phyloP scores from a whole-genome alignment of 2,113 vertebrate species.

The Anser cygnoides region DNA sequence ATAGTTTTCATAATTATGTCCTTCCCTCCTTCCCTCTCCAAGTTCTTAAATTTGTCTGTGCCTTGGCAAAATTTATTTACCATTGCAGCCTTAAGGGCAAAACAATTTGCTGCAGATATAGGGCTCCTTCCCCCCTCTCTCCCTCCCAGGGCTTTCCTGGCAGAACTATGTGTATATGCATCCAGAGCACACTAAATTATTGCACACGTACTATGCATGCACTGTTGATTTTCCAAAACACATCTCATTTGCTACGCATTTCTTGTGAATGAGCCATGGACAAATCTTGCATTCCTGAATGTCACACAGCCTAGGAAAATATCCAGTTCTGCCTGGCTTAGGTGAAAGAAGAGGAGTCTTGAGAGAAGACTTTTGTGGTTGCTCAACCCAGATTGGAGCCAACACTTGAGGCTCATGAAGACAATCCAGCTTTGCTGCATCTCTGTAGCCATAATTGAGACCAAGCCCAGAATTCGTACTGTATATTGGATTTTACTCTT shows the following conservation, averaged over 20 bases:
- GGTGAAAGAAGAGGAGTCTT: background rate
- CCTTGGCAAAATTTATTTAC: constrained; percentile 9
- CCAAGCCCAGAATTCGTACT: background rate
- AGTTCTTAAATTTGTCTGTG: background rate
- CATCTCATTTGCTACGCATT: constrained; percentile 17
- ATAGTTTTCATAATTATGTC: background rate
- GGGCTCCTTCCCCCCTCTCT: background rate
- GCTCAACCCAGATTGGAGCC: background rate
- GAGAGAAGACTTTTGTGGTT: background rate
- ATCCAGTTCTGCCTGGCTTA: constrained; percentile 24
- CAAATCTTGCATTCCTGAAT: constrained; percentile 25
- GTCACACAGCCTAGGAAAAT: constrained; percentile 1
- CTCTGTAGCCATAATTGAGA: background rate
- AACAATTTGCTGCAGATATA: background rate
- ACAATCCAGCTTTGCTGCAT: background rate
- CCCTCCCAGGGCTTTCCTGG: constrained; percentile 21
- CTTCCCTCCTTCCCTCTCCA: background rate
- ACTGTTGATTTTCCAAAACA: constrained; percentile 55
- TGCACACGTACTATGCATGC: constrained; percentile 25
- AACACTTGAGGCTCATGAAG: background rate
- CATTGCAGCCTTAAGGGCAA: background rate
- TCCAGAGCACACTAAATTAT: constrained; percentile 52
- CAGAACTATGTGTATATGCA: background rate
- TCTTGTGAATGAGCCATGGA: constrained; percentile 52
- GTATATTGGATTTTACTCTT: background rate